A percentile compares a stretch with the other conserved stretches of the same genome.
Conservation (phyloP, 2,888 invertebrate species). For the Heliconius erato region DNA sequence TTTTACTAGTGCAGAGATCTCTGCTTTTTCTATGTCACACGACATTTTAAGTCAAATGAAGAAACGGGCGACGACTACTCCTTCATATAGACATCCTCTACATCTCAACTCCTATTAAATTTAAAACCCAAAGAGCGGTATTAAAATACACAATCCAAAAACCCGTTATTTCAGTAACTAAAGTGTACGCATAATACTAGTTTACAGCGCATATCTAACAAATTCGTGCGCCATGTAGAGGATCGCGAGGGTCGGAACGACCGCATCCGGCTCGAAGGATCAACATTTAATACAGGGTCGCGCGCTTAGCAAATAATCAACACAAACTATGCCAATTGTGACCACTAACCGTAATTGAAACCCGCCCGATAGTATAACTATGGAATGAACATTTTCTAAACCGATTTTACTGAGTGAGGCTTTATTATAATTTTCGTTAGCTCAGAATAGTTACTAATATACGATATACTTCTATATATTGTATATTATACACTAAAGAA, state of each 20-base stretch:
- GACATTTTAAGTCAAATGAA: no score
- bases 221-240: slow-evolving; percentile 29
- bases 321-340: slow-evolving; percentile 54
- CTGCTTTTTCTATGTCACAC: no score
- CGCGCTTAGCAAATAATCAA: slow-evolving; percentile 51
- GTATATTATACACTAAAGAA: neutral
- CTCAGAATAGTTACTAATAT: neutral
- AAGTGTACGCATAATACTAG: slow-evolving; percentile 18
- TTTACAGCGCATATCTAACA: slow-evolving; percentile 39
- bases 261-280: slow-evolving; percentile 42
- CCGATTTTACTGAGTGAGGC: slow-evolving; percentile 32
- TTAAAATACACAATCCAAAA: slow-evolving; percentile 18
- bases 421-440: slow-evolving; percentile 5
- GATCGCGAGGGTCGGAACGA: slow-evolving; percentile 37
- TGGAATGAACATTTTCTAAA: slow-evolving; percentile 46
- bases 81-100: no score
- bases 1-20: no score
- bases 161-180: neutral
- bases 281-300: slow-evolving; percentile 48
- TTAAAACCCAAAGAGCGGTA: neutral
- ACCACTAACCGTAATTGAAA: slow-evolving; percentile 51
- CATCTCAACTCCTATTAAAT: neutral
- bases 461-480: no score
- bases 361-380: slow-evolving; percentile 45
- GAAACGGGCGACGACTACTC: no score